Evolutionary conservation across 2,888 invertebrate genomes (phyloP), one percentile per base, ranked within the genome.

Genomic region (Troilus luridus): DNA sequence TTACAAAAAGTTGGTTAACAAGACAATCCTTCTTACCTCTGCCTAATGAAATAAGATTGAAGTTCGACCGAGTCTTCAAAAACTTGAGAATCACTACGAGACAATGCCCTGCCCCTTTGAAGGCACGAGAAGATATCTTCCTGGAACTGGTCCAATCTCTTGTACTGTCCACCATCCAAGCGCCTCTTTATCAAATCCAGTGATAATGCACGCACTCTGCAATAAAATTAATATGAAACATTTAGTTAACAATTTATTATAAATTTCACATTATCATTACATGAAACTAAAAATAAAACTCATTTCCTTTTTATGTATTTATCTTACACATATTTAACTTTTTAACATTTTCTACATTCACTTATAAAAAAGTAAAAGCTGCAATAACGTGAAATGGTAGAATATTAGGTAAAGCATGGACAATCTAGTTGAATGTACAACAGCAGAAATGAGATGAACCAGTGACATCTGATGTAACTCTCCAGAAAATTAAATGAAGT

Each of bases 21-120:
- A 19, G 54, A 11, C 58, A 88, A 24, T 89, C 41, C 41, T 41
- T 2, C 81, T 85, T 91, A 94, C 94, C 94, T 93, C 91, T 94
- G 93, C 56, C 96, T 96, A 85, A 99, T 97, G 94, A 98, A 99
- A 94, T 96, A 98, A 19, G 97, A 96, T 94, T 99, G 99, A 90
- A 99, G 95, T 93, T 99, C 98, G 60, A 98, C 96, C 0, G 99
- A 97, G 94, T 99, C 99, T 94, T 99, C 98, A 94, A 99, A 99
- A 88, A 98, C 96, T 94, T 98, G 98, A 7, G 99, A 99, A 95
- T 99, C 99, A 0, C 98, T 97, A 21, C 98, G 96, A 0, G 98
- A 97, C 0, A 98, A 95, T 92, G 96, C 96, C 6, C 99, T 96
- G 0, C 98, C 98, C 92, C 95, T 95, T 93, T 99, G 98, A 94